Base-by-base conservation (phyloP, 1,140 invertebrate genomes). In the Drosophila bifasciata region DNA sequence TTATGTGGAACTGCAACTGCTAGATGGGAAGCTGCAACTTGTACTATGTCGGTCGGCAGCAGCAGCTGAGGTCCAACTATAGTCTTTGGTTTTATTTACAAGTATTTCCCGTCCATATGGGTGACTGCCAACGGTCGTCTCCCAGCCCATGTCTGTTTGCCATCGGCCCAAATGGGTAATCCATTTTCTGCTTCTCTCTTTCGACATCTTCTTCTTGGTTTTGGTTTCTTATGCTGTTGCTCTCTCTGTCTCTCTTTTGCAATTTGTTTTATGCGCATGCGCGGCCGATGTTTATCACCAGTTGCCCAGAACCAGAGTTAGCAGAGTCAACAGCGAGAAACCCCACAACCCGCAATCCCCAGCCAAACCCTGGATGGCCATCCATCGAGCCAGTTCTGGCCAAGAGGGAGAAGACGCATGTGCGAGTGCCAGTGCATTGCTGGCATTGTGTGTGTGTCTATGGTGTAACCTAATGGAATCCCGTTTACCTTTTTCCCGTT, bases 401-500 rank as follows among this genome's bases (percentile, higher is more conserved):
- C 57, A 62, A 64, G 70, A 21, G 70, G 43, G 11, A 45, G 23
- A n/a, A 45, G 23, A 17, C n/a, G 13, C 43, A n/a, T n/a, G 17
- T 39, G 11, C 19, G 17, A 4, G 32, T 36, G 32, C 28, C 57
- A 49, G 50, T 46, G 41, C 58, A 46, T 70, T 59, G 76, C 51
- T 74, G 32, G 57, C 46, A 25, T 41, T 55, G 40, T 50, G 15
- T 70, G 15, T 70, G 68, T 53, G 56, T 62, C 61, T 73, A 75
- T 78, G 83, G 75, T 72, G 74, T 88, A 88, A 88, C 83, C 83
- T 88, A 88, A 88, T 88, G 79, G 77, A 90, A 90, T 90, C 88
- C 89, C 83, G 88, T 90, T 90, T 90, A 90, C 88, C 88, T 90
- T 90, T 90, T 90, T 90, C 84, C 88, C 88, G 88, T 90, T 90